Evolutionary conservation across 2,797 vertebrate genomes (phyloP).

Genomic region (Sylvia borin): DNA sequence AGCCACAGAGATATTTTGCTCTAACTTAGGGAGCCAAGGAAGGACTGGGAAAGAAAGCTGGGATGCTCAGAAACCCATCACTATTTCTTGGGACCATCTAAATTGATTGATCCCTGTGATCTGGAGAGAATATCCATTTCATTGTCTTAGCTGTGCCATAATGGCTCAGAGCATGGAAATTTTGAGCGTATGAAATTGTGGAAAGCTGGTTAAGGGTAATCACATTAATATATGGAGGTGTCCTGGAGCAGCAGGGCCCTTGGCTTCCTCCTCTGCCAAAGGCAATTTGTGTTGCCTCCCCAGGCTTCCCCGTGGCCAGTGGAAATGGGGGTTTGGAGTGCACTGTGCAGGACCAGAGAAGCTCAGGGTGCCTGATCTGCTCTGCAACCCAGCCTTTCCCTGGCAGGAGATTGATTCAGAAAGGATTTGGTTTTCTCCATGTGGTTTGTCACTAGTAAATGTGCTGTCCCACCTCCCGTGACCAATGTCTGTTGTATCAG

Average conservation of each 20-base stretch:
- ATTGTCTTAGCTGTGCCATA: fast-evolving
- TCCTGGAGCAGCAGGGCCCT: background rate
- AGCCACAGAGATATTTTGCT: background rate
- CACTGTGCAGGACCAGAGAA: background rate
- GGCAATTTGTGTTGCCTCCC: background rate
- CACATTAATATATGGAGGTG: background rate
- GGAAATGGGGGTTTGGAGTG: background rate
- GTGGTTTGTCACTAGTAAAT: background rate
- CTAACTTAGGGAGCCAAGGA: background rate
- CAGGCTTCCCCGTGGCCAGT: fast-evolving
- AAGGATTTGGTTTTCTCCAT: background rate
- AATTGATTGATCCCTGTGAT: fast-evolving
- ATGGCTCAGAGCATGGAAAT: background rate
- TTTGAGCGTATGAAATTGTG: background rate
- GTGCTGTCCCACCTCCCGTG: background rate
- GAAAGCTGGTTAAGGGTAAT: background rate
- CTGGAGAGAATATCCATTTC: background rate
- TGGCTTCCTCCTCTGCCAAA: background rate
- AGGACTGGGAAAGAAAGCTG: background rate
- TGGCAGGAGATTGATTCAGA: background rate
- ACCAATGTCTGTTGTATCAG: fast-evolving
- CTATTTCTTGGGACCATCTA: background rate
- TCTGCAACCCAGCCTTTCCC: background rate
- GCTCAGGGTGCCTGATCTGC: background rate
- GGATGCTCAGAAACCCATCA: background rate